Percentiles rank a stretch among this genome's conserved stretches.
Evolutionary conservation across 2,113 vertebrate genomes (phyloP).

Genomic region (Sinocyclocheilus anophthalmus): DNA sequence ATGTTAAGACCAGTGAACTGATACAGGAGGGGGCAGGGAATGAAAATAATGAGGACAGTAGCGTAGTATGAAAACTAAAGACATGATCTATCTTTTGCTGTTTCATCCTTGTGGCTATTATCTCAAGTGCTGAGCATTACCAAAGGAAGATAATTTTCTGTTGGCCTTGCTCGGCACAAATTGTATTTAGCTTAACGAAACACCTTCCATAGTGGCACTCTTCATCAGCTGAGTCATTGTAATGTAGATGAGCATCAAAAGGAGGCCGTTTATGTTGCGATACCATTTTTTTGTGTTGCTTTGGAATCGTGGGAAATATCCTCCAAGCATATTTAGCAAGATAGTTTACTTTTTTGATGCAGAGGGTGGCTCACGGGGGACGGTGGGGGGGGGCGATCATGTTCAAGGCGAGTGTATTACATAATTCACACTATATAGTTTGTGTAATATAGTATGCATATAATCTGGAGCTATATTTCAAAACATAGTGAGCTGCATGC

Average conservation of each 20-base stretch:
- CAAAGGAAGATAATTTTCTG: neutral
- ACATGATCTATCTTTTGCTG: neutral
- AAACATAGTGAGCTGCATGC: neutral
- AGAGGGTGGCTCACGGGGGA: no score
- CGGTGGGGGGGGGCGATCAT: no score
- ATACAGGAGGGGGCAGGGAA: neutral
- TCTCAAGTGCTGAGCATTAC: neutral
- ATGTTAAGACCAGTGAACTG: neutral
- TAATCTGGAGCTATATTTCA: neutral
- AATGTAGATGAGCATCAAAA: neutral
- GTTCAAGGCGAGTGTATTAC: neutral
- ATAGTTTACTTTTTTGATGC: neutral
- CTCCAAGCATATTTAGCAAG: neutral
- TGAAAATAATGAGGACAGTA: slow-evolving; percentile 9
- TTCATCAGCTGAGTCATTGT: neutral
- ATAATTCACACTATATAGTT: neutral
- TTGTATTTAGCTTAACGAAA: neutral
- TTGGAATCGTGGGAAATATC: slow-evolving; percentile 11
- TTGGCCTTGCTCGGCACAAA: neutral
- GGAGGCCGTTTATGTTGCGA: neutral
- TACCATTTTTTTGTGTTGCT: neutral
- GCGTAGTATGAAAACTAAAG: neutral
- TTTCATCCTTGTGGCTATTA: neutral
- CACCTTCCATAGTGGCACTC: neutral
- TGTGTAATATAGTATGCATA: neutral